These are phyloP conservation scores for Neosilurus mollespiculum DNA, from an alignment of 2,797 vertebrate genomes.

Conservation along the genomic window DNA sequence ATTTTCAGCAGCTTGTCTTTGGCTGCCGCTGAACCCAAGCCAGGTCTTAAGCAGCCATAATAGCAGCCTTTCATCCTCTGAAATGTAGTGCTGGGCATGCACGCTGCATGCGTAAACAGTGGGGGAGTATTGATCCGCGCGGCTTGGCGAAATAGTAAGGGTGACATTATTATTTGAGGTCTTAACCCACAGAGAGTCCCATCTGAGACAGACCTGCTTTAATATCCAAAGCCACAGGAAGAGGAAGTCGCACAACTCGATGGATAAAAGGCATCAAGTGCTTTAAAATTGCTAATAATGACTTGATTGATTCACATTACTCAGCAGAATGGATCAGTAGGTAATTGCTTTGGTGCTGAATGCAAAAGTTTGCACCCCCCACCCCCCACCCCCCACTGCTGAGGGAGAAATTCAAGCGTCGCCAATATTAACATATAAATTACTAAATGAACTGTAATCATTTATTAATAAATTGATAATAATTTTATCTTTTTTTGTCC, in stretches of 20 bases:
- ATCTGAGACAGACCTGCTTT: constrained; percentile 27
- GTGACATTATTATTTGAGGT: constrained; percentile 54
- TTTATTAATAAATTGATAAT: too few relatives aligned
- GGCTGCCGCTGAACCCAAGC: constrained; percentile 38
- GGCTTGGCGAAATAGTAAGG: constrained; percentile 52
- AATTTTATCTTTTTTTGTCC: too few relatives aligned
- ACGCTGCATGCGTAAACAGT: constrained; percentile 57
- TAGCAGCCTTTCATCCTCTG: constrained; percentile 52
- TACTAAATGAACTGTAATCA: too few relatives aligned
- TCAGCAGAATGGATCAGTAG: background rate
- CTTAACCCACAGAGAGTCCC: constrained; percentile 54
- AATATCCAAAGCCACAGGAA: constrained; percentile 35
- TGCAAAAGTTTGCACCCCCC: background rate
- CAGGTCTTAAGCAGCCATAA: constrained; percentile 57
- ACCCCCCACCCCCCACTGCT: background rate
- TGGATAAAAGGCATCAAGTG: constrained; percentile 32
- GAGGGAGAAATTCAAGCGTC: background rate
- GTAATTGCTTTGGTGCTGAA: background rate
- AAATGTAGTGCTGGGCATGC: constrained; percentile 52
- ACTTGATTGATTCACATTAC: constrained; percentile 22
- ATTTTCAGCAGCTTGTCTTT: constrained; percentile 39
- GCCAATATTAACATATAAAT: background rate
- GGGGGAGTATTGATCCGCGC: constrained; percentile 52
- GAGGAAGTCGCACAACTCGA: constrained; percentile 9
- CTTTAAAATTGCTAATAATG: constrained; percentile 22